Evolutionary conservation across 2,888 invertebrate genomes (phyloP).

Genomic region (Trachelus troglodyta): DNA sequence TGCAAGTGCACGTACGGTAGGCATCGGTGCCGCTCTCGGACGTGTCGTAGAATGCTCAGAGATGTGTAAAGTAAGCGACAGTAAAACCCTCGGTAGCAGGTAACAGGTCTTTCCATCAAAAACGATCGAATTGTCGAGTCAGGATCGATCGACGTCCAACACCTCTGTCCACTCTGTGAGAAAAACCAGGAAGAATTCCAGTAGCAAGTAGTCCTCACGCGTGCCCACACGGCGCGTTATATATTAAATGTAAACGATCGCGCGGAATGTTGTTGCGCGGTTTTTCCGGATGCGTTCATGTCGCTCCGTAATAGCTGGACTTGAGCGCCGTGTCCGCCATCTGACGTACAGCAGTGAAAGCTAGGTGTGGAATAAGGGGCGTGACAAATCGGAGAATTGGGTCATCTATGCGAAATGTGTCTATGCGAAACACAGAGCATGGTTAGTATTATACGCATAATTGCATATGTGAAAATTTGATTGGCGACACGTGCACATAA

Average conservation of each 20-base stretch:
- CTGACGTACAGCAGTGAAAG: conserved; percentile 50
- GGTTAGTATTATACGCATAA: neutral
- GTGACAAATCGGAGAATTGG: conserved; percentile 56
- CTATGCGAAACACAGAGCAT: neutral
- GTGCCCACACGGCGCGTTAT: conserved; percentile 11
- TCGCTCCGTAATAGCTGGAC: conserved; percentile 22
- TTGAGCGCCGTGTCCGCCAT: conserved; percentile 36
- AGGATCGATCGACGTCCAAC: neutral
- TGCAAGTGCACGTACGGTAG: neutral
- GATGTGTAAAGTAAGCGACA: neutral
- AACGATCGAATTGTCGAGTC: neutral
- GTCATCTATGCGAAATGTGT: conserved; percentile 41
- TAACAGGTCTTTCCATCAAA: neutral
- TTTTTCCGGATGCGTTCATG: conserved; percentile 2
- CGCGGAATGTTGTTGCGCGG: conserved; percentile 1
- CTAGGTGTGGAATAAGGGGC: conserved; percentile 54
- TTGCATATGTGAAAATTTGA: neutral
- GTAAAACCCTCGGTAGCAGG: neutral
- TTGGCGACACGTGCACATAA: neutral
- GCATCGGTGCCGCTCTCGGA: neutral
- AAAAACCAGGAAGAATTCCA: conserved; percentile 20
- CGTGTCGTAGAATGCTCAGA: neutral
- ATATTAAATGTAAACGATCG: neutral
- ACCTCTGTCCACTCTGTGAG: neutral
- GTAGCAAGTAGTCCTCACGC: conserved; percentile 22